Conservation (phyloP, 2,113 vertebrate genomes). For the Anser brachyrhynchus region DNA sequence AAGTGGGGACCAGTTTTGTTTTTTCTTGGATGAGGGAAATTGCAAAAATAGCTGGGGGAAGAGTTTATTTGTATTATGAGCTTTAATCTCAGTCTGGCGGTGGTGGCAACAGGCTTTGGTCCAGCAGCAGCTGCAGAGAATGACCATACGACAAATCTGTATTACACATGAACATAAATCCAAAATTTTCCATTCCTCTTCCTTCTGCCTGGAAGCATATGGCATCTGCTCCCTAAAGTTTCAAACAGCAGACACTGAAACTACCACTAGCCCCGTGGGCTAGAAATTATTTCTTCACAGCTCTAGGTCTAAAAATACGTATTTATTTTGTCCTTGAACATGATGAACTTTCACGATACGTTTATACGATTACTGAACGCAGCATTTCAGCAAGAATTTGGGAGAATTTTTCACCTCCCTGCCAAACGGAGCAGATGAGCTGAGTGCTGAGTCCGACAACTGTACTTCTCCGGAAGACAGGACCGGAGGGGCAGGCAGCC, state of each 20-base stretch:
- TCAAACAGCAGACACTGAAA: conserved; percentile 6
- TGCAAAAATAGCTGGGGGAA: conserved; percentile 3
- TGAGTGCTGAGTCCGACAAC: neutral
- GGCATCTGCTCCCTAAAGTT: conserved; percentile 13
- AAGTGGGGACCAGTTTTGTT: neutral
- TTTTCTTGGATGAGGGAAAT: neutral
- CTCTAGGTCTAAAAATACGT: neutral
- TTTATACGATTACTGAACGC: neutral
- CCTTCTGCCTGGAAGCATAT: conserved; percentile 9
- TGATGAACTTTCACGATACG: neutral
- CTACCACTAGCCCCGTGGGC: neutral
- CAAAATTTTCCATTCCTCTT: conserved; percentile 41
- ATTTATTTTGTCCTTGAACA: neutral
- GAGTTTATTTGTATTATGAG: neutral
- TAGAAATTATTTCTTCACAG: neutral
- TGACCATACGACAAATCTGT: conserved; percentile 17
- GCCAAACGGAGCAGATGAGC: neutral
- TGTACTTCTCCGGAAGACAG: neutral
- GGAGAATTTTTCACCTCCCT: neutral
- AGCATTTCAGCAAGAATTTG: neutral
- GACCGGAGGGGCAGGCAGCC: neutral
- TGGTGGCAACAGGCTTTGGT: conserved; percentile 3
- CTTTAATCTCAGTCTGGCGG: conserved; percentile 12
- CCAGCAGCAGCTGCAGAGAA: conserved; percentile 36
- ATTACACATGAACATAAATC: conserved; percentile 20